Evolutionary conservation across 2,888 invertebrate genomes (phyloP).

Genomic region (Amphiduros pacificus): DNA sequence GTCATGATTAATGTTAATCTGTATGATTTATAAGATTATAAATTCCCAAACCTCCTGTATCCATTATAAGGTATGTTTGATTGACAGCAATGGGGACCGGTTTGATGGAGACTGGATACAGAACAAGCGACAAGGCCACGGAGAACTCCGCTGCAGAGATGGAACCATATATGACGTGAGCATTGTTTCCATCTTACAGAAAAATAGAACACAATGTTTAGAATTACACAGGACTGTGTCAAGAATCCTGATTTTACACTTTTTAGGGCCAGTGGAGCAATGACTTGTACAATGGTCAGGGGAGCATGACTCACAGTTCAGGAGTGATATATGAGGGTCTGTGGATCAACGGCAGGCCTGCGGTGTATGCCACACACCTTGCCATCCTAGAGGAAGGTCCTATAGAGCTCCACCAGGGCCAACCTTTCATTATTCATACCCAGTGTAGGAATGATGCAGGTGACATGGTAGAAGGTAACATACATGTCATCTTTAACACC

Average conservation of each 20-base stretch:
- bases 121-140: slow-evolving; percentile 56
- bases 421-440: slow-evolving; percentile 43
- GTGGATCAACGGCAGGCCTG: slow-evolving; percentile 52
- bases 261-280: slow-evolving; percentile 54
- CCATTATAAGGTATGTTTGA: neutral
- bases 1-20: too few species aligned
- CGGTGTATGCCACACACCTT: slow-evolving; percentile 43
- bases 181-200: too few species aligned
- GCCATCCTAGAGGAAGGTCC: slow-evolving; percentile 31
- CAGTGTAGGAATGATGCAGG: slow-evolving; percentile 46
- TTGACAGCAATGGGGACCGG: slow-evolving; percentile 47
- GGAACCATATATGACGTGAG: slow-evolving; percentile 55
- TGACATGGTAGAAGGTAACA: slow-evolving; percentile 45
- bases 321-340: slow-evolving; percentile 52
- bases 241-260: too few species aligned
- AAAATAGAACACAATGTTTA: too few species aligned
- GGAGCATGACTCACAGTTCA: slow-evolving; percentile 49
- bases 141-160: slow-evolving; percentile 44
- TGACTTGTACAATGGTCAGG: slow-evolving; percentile 53
- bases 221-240: too few species aligned
- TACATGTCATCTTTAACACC: too few species aligned
- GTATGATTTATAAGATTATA: too few species aligned
- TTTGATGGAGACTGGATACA: slow-evolving; percentile 57
- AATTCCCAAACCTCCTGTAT: too few species aligned
- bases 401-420: slow-evolving; percentile 42